Evolutionary conservation across 2,113 vertebrate species (phyloP).

Genomic region (Daubentonia madagascariensis): DNA sequence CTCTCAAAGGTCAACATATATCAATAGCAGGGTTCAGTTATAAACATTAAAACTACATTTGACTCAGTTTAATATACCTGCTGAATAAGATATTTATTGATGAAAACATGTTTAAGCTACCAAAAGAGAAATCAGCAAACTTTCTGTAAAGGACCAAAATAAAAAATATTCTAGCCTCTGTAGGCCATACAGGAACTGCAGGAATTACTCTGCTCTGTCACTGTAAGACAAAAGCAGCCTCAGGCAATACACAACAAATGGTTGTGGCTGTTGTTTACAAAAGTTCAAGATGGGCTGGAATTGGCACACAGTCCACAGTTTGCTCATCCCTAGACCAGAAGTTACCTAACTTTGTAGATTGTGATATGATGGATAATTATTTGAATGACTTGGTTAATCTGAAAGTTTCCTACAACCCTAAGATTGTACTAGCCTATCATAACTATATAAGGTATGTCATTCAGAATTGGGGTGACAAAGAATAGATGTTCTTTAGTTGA

Average conservation of each 20-base stretch:
- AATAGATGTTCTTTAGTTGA: too few species aligned
- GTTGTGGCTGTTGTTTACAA: neutral
- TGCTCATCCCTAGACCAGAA: neutral
- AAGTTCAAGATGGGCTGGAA: neutral
- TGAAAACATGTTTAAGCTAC: neutral
- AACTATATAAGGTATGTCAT: too few species aligned
- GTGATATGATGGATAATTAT: neutral
- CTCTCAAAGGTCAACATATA: neutral
- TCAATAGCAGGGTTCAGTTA: neutral
- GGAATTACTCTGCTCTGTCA: neutral
- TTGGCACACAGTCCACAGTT: neutral
- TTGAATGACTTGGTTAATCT: neutral
- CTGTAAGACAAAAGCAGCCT: neutral
- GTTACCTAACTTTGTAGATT: neutral
- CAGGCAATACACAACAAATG: too few species aligned
- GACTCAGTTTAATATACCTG: neutral
- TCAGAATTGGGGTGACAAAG: too few species aligned
- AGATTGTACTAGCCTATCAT: neutral
- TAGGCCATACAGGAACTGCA: accelerated
- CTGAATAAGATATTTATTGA: neutral
- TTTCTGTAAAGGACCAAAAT: neutral
- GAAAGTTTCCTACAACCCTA: neutral
- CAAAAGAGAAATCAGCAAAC: neutral
- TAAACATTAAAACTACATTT: neutral
- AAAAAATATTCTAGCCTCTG: neutral